These are phyloP conservation scores for Hemithea aestivaria DNA, from an alignment of 2,888 invertebrate genomes.

Conservation along the genomic window DNA sequence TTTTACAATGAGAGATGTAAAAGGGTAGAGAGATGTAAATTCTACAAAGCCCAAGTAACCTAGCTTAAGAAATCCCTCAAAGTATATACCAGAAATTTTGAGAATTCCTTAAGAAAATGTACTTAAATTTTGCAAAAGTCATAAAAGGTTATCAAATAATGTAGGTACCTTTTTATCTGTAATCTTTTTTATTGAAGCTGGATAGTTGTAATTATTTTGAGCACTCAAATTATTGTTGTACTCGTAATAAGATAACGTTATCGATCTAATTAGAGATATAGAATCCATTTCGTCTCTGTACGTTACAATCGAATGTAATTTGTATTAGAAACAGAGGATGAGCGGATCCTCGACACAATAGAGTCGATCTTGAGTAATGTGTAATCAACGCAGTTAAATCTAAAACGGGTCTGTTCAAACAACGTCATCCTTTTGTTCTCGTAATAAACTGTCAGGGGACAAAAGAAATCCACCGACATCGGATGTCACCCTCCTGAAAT, in stretches of 20 bases:
- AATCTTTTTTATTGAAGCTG: no score
- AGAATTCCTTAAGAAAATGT: no score
- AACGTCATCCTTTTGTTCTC: constrained; percentile 66
- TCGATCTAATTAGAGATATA: constrained; percentile 38
- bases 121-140: no score
- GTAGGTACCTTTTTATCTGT: no score
- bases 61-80: no score
- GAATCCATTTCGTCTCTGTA: constrained; percentile 41
- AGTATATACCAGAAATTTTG: no score
- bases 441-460: constrained; percentile 67
- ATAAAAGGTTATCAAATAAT: no score
- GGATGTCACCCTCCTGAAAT: constrained; percentile 57
- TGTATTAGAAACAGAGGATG: constrained; percentile 52
- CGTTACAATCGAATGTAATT: constrained; percentile 56
- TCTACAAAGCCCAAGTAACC: no score
- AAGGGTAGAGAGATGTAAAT: no score
- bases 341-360: constrained; percentile 58
- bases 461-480: constrained; percentile 65
- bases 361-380: constrained; percentile 59
- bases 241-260: constrained; percentile 24
- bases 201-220: no score
- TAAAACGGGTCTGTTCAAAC: constrained; percentile 62
- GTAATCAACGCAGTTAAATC: constrained; percentile 64
- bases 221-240: no score
- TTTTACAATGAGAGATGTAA: no score